Percentiles rank a stretch among this genome's conserved stretches.
phyloP scores from a whole-genome alignment of 1,140 invertebrate species.

The Conus betulinus region DNA sequence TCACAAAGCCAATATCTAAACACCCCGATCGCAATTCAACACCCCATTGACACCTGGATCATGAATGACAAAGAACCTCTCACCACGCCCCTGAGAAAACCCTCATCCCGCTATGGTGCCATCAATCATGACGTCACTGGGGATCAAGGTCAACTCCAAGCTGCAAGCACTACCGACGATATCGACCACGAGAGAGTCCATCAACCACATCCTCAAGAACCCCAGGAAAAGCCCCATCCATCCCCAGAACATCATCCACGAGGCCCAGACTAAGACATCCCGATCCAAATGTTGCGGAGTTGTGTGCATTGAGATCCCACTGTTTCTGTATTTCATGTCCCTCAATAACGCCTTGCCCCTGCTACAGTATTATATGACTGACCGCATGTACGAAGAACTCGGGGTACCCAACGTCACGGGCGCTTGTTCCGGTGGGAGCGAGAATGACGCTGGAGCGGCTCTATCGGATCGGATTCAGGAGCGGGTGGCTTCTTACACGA shows the following conservation, averaged over 20 bases:
- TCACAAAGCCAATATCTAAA: background rate
- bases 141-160: background rate
- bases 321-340: background rate
- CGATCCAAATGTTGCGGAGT: background rate
- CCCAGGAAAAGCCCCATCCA: background rate
- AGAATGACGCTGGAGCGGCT: background rate
- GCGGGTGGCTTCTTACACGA: background rate
- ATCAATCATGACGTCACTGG: background rate
- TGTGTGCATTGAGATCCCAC: background rate
- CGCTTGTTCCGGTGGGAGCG: background rate
- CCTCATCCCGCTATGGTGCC: background rate
- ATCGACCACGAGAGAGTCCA: background rate
- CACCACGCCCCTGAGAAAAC: background rate
- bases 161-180: background rate
- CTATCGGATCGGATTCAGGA: background rate
- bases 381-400: background rate
- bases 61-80: background rate
- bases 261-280: background rate
- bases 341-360: background rate
- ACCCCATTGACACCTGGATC: background rate
- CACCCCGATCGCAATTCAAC: background rate
- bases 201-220: background rate
- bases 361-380: background rate
- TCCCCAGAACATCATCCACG: background rate
- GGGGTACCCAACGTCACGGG: constrained; percentile 1